Base-by-base conservation (phyloP, 2,888 invertebrate genomes). In the Neria commutata region DNA sequence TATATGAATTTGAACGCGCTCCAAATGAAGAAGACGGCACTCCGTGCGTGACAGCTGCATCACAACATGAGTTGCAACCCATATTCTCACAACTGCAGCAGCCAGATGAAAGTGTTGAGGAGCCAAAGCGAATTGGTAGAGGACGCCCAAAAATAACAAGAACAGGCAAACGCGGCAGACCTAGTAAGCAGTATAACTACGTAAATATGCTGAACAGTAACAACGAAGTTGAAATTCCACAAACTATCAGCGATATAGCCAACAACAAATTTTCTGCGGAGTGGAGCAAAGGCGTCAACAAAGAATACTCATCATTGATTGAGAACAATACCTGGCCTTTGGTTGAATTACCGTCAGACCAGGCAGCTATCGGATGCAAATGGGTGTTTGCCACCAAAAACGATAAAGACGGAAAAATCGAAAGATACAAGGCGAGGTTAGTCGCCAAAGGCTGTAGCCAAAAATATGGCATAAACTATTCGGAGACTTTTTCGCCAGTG, bases 401-500 rank as follows among this genome's bases (percentile, higher is more conserved):
- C 2, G 58, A 66, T 33, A 52, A 55, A 23, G 46, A 62, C 33
- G 65, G 64, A 19, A 40, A 46, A 14, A 24, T 69, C 6, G 52
- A 61, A 8, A 57, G 57, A 11, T 60, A 55, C 14, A 65, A 64
- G 33, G 60, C 63, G 1, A 21, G 67, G 3, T 21, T 63, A 23
- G 66, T 65, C 1, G 65, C 66, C 1, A 68, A 67, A 16, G 63
- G 65, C 2, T 65, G 63, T 54, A 24, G 51, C 17, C 60, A 66
- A 33, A 42, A 54, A n/a, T 59, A 47, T 56, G 63, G 61, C 19
- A 45, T 67, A 1, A 64, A 65, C 26, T 67, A 56, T 37, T 33
- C 5, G 1, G 67, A 65, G 53, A 67, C 62, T 1, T 67, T 67
- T 48, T 64, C 65, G n/a, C 67, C 64, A 1, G 66, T 68, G 0